Evolutionary conservation across 2,113 vertebrate genomes (phyloP).

Genomic region (Paratilapia polleni): DNA sequence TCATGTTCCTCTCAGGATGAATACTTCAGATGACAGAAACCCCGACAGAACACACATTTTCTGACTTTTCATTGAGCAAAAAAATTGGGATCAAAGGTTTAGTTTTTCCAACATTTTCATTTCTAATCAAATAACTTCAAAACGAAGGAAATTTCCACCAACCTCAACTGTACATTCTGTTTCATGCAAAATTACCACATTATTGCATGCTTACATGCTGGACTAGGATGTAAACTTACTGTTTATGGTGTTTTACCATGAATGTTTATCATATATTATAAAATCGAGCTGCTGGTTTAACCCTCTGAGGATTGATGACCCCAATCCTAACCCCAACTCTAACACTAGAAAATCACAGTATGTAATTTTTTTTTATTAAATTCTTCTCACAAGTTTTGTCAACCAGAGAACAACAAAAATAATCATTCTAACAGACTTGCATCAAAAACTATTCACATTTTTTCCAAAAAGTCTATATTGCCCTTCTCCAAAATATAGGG

Average conservation of each 20-base stretch:
- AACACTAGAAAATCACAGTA: too few relatives aligned
- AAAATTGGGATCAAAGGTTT: too few relatives aligned
- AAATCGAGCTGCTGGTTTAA: not conserved
- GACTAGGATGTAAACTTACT: not conserved
- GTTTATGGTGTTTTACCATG: not conserved
- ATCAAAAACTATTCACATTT: not conserved
- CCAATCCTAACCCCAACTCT: not conserved
- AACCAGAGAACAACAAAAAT: not conserved
- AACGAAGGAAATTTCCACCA: not conserved
- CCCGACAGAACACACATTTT: not conserved
- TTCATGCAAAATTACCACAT: not conserved
- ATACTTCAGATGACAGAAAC: too few relatives aligned
- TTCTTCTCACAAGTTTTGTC: not conserved
- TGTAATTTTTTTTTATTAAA: not conserved
- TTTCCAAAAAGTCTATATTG: not conserved
- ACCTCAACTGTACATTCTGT: not conserved
- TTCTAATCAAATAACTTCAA: not conserved
- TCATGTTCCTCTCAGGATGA: too few relatives aligned
- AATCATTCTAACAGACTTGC: not conserved
- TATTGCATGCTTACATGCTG: not conserved
- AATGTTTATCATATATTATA: not conserved
- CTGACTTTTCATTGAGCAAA: not conserved
- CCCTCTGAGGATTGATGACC: not conserved
- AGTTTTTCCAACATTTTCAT: not conserved
- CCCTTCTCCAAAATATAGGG: not conserved